phyloP scores from a whole-genome alignment of 2,113 vertebrate genomes.

The Oxyruncus cristatus region DNA sequence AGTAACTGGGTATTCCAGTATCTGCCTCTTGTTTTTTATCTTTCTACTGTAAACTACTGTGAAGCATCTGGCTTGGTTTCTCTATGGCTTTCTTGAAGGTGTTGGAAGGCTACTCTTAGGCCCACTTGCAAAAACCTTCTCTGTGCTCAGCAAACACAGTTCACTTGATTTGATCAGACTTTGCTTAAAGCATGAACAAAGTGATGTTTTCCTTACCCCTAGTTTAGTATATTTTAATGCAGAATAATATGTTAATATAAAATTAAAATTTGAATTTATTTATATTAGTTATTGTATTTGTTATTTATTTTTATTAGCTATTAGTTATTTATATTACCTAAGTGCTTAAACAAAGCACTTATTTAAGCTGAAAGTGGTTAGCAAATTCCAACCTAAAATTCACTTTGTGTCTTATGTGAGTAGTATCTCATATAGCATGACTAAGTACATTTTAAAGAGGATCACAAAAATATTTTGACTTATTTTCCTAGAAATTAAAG shows the following conservation, averaged over 20 bases:
- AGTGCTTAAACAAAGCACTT: too few relatives aligned
- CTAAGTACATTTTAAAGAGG: not conserved
- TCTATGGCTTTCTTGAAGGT: not conserved
- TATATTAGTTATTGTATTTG: too few relatives aligned
- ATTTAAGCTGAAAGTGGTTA: not conserved
- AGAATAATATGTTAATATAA: not conserved
- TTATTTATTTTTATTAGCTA: too few relatives aligned
- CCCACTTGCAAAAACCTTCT: not conserved
- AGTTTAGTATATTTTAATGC: not conserved
- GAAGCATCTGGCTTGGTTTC: not conserved
- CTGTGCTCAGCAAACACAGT: not conserved
- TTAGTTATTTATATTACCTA: too few relatives aligned
- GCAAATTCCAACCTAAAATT: not conserved
- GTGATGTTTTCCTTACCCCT: not conserved
- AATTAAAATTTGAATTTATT: not conserved
- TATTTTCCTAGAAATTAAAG: not conserved
- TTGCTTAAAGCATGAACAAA: not conserved
- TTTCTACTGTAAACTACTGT: not conserved
- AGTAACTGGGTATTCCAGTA: not conserved
- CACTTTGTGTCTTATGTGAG: not conserved
- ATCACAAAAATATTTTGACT: not conserved
- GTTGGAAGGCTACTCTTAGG: not conserved
- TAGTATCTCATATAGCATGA: not conserved
- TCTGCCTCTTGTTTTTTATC: not conserved
- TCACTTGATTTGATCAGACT: not conserved